These are phyloP conservation scores for Ormyrus labotus DNA, from an alignment of 2,888 invertebrate species.

Conservation along the genomic window DNA sequence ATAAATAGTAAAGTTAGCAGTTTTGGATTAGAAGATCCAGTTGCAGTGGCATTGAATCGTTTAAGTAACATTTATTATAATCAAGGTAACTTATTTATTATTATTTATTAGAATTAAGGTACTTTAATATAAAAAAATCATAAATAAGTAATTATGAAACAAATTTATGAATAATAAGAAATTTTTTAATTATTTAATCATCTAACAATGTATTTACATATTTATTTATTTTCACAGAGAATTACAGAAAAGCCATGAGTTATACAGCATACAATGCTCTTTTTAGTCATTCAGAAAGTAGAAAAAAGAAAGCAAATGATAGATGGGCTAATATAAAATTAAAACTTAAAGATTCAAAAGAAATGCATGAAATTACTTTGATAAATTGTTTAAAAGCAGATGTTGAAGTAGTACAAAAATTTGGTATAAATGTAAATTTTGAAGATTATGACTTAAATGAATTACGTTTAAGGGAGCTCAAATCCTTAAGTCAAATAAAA, in stretches of 20 bases:
- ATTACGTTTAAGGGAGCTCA: conserved; percentile 66
- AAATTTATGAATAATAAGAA: background rate
- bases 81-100: conserved; percentile 46
- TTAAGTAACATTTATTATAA: conserved; percentile 42
- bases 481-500: conserved; percentile 61
- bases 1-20: conserved; percentile 52
- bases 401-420: conserved; percentile 56
- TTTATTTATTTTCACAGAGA: conserved; percentile 45
- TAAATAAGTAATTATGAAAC: background rate
- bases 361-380: conserved; percentile 60
- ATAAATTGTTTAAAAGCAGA: conserved; percentile 64
- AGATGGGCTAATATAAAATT: conserved; percentile 69
- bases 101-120: background rate
- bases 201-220: background rate
- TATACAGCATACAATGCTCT: conserved; percentile 65
- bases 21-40: conserved; percentile 59
- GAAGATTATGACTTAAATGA: conserved; percentile 62
- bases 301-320: conserved; percentile 65
- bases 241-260: conserved; percentile 66
- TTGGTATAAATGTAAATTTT: conserved; percentile 63
- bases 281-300: conserved; percentile 60
- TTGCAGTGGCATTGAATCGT: conserved; percentile 59
- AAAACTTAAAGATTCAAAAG: conserved; percentile 56
- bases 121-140: background rate
- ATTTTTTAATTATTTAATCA: conserved; percentile 8